Percentiles rank a stretch among this genome's conserved stretches.
These are phyloP conservation scores for Macrostomum cliftonense DNA, from an alignment of 2,888 invertebrate genomes.

Conservation along the genomic window DNA sequence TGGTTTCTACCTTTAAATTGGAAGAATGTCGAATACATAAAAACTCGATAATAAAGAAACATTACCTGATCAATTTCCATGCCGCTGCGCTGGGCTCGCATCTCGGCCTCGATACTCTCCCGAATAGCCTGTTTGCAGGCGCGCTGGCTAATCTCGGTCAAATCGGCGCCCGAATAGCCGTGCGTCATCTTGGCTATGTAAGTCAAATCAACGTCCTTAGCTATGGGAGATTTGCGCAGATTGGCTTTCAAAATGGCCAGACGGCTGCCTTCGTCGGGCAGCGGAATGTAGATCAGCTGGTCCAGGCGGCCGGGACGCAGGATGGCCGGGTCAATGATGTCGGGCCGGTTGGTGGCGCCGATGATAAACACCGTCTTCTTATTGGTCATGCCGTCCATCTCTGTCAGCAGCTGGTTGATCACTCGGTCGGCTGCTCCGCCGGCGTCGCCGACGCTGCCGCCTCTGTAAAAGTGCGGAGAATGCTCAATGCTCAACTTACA, in stretches of 20 bases:
- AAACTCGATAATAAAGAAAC: no score
- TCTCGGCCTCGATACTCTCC: conserved; percentile 88
- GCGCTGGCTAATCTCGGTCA: conserved; percentile 97
- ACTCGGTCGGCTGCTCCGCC: conserved; percentile 81
- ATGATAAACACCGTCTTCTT: conserved; percentile 99
- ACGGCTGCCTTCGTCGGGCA: conserved; percentile 93
- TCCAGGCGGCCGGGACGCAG: conserved; percentile 91
- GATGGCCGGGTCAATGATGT: conserved; percentile 97
- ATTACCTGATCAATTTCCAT: no score
- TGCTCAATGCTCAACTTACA: no score
- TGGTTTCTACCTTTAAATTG: no score
- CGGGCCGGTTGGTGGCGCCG: conserved; percentile 74
- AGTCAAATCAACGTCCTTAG: conserved; percentile 64
- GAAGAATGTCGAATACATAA: no score
- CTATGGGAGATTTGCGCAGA: not conserved
- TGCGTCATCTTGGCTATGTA: conserved; percentile 52
- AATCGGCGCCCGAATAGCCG: conserved; percentile 92
- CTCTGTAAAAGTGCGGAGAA: not conserved
- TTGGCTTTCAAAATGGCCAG: conserved; percentile 38
- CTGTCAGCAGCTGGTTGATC: conserved; percentile 96
- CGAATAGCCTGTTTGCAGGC: conserved; percentile 97
- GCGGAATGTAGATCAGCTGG: conserved; percentile 96
- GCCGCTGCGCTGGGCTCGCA: conserved; percentile 30
- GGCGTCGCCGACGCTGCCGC: conserved; percentile 9
- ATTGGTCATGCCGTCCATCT: conserved; percentile 99